These are phyloP conservation scores for Ophion ventricosus DNA, from an alignment of 2,888 invertebrate genomes.

Conservation along the genomic window DNA sequence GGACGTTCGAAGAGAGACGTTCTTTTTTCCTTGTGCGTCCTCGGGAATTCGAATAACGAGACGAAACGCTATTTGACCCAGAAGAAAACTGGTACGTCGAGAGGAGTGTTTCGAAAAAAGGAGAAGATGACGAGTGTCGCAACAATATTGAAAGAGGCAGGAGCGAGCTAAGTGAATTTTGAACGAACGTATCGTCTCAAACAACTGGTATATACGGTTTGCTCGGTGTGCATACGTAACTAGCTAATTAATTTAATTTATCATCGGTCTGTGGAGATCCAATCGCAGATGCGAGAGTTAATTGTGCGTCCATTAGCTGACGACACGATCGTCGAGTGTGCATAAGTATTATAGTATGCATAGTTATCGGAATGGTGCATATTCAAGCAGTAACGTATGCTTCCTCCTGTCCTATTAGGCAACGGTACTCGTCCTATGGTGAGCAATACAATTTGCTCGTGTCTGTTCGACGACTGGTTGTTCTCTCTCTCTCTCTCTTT, in stretches of 20 bases:
- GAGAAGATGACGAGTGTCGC: background rate
- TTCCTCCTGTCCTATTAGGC: constrained; percentile 1
- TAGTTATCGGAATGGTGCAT: background rate
- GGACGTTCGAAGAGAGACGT: constrained; percentile 35
- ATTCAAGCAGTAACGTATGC: constrained; percentile 12
- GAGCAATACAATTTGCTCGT: constrained; percentile 9
- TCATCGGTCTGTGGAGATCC: constrained; percentile 78
- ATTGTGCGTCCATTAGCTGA: constrained; percentile 79
- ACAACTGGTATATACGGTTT: background rate
- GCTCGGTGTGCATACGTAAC: constrained; percentile 71
- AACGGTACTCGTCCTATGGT: background rate
- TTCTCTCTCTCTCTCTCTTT: background rate
- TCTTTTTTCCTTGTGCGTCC: background rate
- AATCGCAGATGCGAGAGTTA: constrained; percentile 78
- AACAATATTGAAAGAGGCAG: background rate
- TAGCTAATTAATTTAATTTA: constrained; percentile 81
- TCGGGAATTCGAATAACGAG: constrained; percentile 63
- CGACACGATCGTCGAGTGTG: constrained; percentile 75
- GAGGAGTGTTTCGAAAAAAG: background rate
- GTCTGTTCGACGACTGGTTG: background rate
- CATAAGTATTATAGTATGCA: constrained; percentile 20
- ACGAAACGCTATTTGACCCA: constrained; percentile 57
- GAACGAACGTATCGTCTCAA: constrained; percentile 26
- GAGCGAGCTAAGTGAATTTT: constrained; percentile 5
- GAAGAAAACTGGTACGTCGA: constrained; percentile 33